phyloP scores from a whole-genome alignment of 2,113 vertebrate species.

The Pelusios castaneus region DNA sequence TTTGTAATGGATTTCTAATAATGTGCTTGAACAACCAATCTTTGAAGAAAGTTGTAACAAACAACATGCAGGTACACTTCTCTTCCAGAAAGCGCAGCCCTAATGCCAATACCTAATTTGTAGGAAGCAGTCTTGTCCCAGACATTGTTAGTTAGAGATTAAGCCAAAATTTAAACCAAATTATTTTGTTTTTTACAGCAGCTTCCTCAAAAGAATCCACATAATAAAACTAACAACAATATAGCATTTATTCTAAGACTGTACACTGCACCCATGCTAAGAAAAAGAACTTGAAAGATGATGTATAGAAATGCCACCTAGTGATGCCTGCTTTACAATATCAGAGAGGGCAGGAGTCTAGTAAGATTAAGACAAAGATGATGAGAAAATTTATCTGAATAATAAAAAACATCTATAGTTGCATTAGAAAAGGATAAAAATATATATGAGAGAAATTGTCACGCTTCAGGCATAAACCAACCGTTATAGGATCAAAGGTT shows the following conservation, averaged over 20 bases:
- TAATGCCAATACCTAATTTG: not conserved
- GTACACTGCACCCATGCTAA: not conserved
- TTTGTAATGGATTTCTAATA: not conserved
- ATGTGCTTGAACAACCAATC: not conserved
- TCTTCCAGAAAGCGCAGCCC: not conserved
- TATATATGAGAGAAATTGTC: not conserved
- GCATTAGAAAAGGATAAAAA: not conserved
- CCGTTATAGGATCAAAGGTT: not conserved
- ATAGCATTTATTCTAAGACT: not conserved
- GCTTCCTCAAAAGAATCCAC: accelerated
- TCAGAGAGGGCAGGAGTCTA: not conserved
- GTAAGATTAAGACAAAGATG: not conserved
- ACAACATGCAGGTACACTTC: not conserved
- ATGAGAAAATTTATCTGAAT: not conserved
- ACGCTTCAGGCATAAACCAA: not conserved
- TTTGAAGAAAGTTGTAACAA: slow-evolving; percentile 1
- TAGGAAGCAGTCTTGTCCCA: not conserved
- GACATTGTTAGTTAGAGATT: not conserved
- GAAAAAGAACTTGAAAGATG: not conserved
- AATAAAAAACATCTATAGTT: not conserved
- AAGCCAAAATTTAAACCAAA: not conserved
- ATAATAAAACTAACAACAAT: accelerated
- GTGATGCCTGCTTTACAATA: not conserved
- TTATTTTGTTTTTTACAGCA: not conserved
- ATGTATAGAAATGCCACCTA: not conserved